Percentiles rank a stretch among this genome's conserved stretches.
phyloP scores from a whole-genome alignment of 2,797 vertebrate species.

The Pseudochromis fuscus region DNA sequence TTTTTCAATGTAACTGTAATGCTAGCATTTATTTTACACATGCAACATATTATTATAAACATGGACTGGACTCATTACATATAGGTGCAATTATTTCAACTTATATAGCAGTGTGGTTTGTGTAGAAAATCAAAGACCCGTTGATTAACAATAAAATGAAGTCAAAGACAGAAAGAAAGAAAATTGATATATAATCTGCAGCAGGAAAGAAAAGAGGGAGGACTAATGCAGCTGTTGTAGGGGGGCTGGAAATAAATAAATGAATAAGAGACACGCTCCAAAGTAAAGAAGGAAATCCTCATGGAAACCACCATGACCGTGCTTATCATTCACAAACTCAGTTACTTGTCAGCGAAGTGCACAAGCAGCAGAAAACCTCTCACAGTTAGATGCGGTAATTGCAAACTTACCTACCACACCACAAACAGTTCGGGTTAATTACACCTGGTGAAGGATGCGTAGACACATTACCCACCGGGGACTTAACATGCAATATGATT shows the following conservation, averaged over 20 bases:
- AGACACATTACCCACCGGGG: conserved; percentile 68
- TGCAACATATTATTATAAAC: conserved; percentile 1
- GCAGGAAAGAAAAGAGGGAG: conserved; percentile 20
- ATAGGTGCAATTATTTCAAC: background rate
- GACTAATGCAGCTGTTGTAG: conserved; percentile 18
- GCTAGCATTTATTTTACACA: background rate
- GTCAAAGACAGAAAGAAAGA: conserved; percentile 55
- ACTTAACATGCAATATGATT: conserved; percentile 72
- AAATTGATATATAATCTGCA: conserved; percentile 42
- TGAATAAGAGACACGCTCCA: conserved; percentile 11
- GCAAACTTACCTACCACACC: conserved; percentile 74
- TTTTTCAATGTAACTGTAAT: conserved; percentile 5
- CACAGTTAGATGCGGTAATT: conserved; percentile 72
- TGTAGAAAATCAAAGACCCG: background rate
- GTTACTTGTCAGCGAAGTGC: conserved; percentile 72
- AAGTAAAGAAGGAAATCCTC: conserved; percentile 29
- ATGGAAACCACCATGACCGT: conserved; percentile 23
- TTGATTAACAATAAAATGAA: too few relatives aligned
- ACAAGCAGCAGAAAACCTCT: conserved; percentile 71
- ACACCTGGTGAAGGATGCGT: conserved; percentile 71
- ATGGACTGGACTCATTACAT: background rate
- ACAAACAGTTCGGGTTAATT: conserved; percentile 83
- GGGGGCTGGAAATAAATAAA: conserved; percentile 10
- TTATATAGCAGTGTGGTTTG: background rate
- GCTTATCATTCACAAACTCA: conserved; percentile 44